Evolutionary conservation across 2,888 invertebrate genomes (phyloP).

Genomic region (Oxystoma pomonae): DNA sequence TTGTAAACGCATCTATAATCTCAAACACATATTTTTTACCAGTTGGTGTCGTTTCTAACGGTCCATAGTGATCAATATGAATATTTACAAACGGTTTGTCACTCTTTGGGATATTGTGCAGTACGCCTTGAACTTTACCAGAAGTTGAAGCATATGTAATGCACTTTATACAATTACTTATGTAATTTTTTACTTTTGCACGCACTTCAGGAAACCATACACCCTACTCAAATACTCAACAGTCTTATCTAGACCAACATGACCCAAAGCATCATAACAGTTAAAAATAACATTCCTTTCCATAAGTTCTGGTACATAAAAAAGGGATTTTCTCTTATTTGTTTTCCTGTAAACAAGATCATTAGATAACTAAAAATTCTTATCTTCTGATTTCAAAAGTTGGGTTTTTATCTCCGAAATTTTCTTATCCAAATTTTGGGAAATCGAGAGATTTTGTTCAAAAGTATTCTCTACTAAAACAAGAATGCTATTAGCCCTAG

Average conservation of each 20-base stretch:
- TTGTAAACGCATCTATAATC: constrained; percentile 14
- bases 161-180: constrained; percentile 10
- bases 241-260: constrained; percentile 9
- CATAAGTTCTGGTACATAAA: constrained; percentile 8
- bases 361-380: not conserved
- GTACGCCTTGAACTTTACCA: not conserved
- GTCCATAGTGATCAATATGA: constrained; percentile 16
- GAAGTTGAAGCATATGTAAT: constrained; percentile 7
- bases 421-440: constrained; percentile 10
- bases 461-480: constrained; percentile 15
- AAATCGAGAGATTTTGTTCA: constrained; percentile 15
- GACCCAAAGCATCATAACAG: not conserved
- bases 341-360: constrained; percentile 4
- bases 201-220: constrained; percentile 12
- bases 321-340: not conserved
- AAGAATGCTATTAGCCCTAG: constrained; percentile 11
- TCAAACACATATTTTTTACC: constrained; percentile 8
- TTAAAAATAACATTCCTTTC: not conserved
- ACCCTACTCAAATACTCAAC: not conserved
- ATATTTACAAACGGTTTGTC: constrained; percentile 8
- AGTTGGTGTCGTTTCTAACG: not conserved
- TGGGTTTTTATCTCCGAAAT: too few relatives aligned
- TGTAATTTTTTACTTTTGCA: constrained; percentile 6
- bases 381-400: too few relatives aligned
- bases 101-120: not conserved